A percentile compares a stretch with the other conserved stretches of the same genome.
Evolutionary conservation across 92 coral and sea anemone species (phyloP).

Genomic region (Scolanthus callimorphus): DNA sequence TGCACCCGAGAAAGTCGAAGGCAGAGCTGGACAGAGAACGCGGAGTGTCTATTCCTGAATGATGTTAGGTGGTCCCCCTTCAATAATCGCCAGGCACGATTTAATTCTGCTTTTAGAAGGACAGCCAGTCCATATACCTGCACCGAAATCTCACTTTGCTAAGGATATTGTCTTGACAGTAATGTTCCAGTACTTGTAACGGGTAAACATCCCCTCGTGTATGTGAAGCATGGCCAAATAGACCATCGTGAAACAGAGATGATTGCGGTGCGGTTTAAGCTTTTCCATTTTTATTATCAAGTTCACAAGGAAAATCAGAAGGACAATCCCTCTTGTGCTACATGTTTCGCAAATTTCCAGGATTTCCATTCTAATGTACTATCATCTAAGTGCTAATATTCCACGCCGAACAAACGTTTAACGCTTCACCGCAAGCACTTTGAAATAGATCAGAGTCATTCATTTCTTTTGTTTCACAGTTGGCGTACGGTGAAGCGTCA

Average conservation of each 20-base stretch:
- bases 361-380: no score
- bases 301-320: conserved; percentile 15
- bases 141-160: conserved; percentile 6
- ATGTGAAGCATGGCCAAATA: conserved; percentile 5
- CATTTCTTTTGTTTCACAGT: not conserved
- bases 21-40: no score
- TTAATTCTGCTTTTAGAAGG: not conserved
- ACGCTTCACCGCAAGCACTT: conserved; percentile 20
- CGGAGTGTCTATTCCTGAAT: conserved; percentile 12
- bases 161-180: conserved; percentile 5
- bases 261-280: conserved; percentile 32
- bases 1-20: no score
- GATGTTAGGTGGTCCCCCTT: conserved; percentile 9
- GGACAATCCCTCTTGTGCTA: conserved; percentile 4
- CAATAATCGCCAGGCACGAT: conserved; percentile 26
- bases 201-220: not conserved
- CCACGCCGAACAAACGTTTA: no score
- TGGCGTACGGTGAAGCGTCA: no score
- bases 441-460: not conserved
- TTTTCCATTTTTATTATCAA: conserved; percentile 5
- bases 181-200: conserved; percentile 18
- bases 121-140: conserved; percentile 10
- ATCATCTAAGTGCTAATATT: no score
- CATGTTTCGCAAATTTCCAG: conserved; percentile 27
- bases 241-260: conserved; percentile 27